Percentiles rank a stretch among this genome's conserved stretches.
These are phyloP conservation scores for Stichopus horrens DNA, from an alignment of 53 echinoderm and acorn worm genomes.

Conservation along the genomic window DNA sequence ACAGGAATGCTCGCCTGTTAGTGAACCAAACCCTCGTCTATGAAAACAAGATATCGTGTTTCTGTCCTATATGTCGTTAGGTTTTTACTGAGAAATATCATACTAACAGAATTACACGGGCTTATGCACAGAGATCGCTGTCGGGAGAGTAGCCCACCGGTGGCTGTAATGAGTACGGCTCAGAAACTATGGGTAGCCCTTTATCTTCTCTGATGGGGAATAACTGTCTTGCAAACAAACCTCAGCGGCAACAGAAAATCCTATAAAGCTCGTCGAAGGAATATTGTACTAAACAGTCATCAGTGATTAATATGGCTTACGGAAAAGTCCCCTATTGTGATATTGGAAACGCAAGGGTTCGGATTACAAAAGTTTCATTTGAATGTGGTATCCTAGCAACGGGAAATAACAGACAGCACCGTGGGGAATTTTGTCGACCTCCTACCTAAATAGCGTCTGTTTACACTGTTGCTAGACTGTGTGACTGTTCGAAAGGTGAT, in stretches of 20 bases:
- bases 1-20: neutral
- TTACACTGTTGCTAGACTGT: neutral
- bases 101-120: neutral
- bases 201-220: neutral
- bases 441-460: neutral
- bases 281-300: too few relatives aligned
- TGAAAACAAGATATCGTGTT: conserved; percentile 30
- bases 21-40: neutral
- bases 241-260: too few relatives aligned
- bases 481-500: neutral
- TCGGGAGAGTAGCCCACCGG: neutral
- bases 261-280: too few relatives aligned
- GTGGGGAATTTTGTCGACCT: neutral
- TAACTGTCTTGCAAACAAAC: neutral
- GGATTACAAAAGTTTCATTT: neutral
- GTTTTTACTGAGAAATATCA: neutral
- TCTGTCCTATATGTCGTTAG: neutral
- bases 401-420: neutral
- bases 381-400: neutral
- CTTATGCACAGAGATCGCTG: neutral
- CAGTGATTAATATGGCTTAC: neutral
- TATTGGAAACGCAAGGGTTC: neutral
- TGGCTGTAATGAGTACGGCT: neutral
- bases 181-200: neutral
- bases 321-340: neutral